phyloP scores from a whole-genome alignment of 2,797 vertebrate genomes.

The Pempheris klunzingeri region DNA sequence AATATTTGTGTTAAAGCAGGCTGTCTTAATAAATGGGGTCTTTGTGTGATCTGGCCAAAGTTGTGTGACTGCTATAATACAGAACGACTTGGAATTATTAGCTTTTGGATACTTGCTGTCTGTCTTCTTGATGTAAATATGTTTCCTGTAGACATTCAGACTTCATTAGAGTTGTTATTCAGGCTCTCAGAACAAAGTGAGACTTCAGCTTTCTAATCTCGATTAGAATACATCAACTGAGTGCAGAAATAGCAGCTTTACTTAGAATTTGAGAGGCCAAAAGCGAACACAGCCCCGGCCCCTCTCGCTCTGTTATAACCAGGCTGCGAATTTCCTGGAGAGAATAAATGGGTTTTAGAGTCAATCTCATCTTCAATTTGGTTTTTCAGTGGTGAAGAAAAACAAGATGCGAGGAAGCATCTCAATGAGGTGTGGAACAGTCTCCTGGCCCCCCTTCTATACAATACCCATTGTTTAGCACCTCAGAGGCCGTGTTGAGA shows the following conservation, averaged over 20 bases:
- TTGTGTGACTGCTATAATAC: background rate
- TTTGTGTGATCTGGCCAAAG: background rate
- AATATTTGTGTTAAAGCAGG: background rate
- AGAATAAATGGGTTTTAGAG: conserved; percentile 56
- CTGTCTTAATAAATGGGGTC: background rate
- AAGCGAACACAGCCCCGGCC: conserved; percentile 18
- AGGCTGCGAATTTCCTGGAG: conserved; percentile 33
- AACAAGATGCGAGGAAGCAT: conserved; percentile 50
- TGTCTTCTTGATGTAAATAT: conserved; percentile 21
- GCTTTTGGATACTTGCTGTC: background rate
- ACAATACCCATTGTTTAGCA: conserved; percentile 60
- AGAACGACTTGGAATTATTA: background rate
- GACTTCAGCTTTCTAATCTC: conserved; percentile 34
- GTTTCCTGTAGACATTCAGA: background rate
- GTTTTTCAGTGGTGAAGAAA: conserved; percentile 42
- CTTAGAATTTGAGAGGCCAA: conserved; percentile 31
- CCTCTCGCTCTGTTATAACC: conserved; percentile 20
- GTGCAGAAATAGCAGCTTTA: conserved; percentile 8
- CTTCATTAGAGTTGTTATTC: conserved; percentile 23
- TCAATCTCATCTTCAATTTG: conserved; percentile 63
- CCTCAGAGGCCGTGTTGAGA: conserved; percentile 32
- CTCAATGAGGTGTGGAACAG: conserved; percentile 57
- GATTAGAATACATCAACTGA: conserved; percentile 34
- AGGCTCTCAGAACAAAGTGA: conserved; percentile 21
- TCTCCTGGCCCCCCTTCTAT: conserved; percentile 36